A percentile compares a stretch with the other conserved stretches of the same genome.
phyloP scores from a whole-genome alignment of 2,888 invertebrate species.

The Lycocerus yunnanus region DNA sequence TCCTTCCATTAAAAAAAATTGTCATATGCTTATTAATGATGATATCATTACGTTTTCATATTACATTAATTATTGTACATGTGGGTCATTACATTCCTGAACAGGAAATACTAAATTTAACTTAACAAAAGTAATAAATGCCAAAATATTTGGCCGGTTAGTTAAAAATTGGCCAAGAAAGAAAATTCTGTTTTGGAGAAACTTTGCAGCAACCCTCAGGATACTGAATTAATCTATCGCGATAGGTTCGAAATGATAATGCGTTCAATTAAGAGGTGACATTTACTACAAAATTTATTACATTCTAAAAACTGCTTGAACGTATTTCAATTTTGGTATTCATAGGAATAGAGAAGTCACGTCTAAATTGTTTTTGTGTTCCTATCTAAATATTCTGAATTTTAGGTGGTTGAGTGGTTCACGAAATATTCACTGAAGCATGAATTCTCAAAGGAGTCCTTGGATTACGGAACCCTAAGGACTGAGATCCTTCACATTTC shows the following conservation, averaged over 20 bases:
- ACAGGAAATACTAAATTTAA: not conserved
- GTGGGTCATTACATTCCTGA: not conserved
- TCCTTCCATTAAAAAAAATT: not conserved
- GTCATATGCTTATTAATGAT: not conserved
- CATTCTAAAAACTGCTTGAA: not conserved
- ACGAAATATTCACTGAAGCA: conserved; percentile 28
- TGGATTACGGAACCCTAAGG: conserved; percentile 46
- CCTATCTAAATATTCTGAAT: conserved; percentile 9
- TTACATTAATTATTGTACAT: conserved; percentile 2
- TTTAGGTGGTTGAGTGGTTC: conserved; percentile 16
- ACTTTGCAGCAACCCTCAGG: not conserved
- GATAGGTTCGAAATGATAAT: not conserved
- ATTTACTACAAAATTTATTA: not conserved
- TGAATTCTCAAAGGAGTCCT: conserved; percentile 45
- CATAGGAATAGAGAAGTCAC: not conserved
- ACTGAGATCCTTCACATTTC: conserved; percentile 38
- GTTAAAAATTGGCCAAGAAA: too few species aligned
- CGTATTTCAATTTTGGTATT: not conserved
- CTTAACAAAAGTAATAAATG: not conserved
- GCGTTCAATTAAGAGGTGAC: not conserved
- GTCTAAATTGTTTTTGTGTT: not conserved
- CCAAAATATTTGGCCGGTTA: too few species aligned
- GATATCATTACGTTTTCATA: not conserved
- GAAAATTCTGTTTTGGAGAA: not conserved
- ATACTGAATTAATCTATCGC: not conserved